phyloP scores from a whole-genome alignment of 1,140 invertebrate genomes.

The Microvelia longipes region DNA sequence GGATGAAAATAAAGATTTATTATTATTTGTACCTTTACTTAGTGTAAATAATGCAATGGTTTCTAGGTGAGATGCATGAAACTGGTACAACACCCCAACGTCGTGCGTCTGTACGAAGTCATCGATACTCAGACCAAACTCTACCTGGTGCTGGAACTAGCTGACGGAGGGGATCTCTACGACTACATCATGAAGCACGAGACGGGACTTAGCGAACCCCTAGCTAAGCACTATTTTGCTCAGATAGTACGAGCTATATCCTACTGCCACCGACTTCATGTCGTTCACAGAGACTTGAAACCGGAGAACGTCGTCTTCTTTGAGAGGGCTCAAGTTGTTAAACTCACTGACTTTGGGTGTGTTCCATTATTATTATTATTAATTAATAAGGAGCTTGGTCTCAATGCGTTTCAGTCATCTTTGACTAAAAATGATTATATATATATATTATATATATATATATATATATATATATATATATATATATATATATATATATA shows the following conservation, averaged over 20 bases:
- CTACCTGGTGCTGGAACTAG: slow-evolving; percentile 90
- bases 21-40: too few relatives aligned
- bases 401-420: too few relatives aligned
- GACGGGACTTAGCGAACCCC: slow-evolving; percentile 42
- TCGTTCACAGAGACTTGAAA: slow-evolving; percentile 90
- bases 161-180: slow-evolving; percentile 97
- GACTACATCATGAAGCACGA: slow-evolving; percentile 98
- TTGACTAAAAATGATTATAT: too few relatives aligned
- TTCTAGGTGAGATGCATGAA: slow-evolving; percentile 94
- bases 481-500: too few relatives aligned
- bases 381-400: too few relatives aligned
- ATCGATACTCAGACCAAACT: slow-evolving; percentile 96
- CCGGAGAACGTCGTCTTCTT: slow-evolving; percentile 99
- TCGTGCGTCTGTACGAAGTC: slow-evolving; percentile 94
- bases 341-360: slow-evolving; percentile 92
- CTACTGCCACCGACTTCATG: slow-evolving; percentile 91
- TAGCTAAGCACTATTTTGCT: slow-evolving; percentile 83
- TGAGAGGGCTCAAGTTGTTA: slow-evolving; percentile 90
- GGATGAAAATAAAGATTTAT: too few relatives aligned
- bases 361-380: slow-evolving; percentile 1
- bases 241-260: slow-evolving; percentile 95
- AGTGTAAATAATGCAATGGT: too few relatives aligned
- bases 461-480: too few relatives aligned
- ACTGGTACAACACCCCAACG: slow-evolving; percentile 95
- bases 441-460: too few relatives aligned